Conservation (phyloP, 2,888 invertebrate species). For the Colletes collaris region DNA sequence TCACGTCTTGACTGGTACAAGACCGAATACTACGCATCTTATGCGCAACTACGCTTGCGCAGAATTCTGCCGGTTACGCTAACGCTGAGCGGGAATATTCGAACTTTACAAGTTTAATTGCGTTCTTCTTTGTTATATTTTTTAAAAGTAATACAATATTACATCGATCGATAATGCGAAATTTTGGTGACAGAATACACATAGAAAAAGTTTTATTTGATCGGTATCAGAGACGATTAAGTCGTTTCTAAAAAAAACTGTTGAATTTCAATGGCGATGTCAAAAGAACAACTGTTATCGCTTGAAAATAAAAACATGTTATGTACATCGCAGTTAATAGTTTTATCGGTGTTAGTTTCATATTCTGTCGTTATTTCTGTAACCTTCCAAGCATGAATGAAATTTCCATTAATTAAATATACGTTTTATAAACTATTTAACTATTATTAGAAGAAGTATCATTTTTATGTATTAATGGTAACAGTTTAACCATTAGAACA, state of each 20-base stretch:
- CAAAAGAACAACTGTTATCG: neutral
- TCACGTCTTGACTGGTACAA: conserved; percentile 50
- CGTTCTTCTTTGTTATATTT: too few species aligned
- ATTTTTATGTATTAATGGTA: conserved; percentile 59
- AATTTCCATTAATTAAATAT: neutral
- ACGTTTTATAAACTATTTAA: neutral
- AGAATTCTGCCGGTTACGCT: conserved; percentile 29
- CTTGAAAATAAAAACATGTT: neutral
- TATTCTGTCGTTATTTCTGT: neutral
- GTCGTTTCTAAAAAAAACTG: neutral
- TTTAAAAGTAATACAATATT: too few species aligned
- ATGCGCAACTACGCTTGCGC: conserved; percentile 54
- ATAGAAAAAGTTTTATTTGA: too few species aligned
- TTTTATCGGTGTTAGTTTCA: neutral
- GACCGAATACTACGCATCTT: conserved; percentile 36
- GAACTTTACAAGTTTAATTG: neutral
- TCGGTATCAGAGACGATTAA: too few species aligned
- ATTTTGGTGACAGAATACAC: neutral
- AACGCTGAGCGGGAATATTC: conserved; percentile 30
- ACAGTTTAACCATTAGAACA: conserved; percentile 55
- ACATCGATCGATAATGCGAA: too few species aligned
- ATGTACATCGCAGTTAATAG: neutral
- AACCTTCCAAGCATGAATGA: neutral
- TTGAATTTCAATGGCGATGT: neutral
- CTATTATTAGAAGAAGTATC: conserved; percentile 28